Conservation (phyloP, 2,797 vertebrate species). For the Sciurus carolinensis region DNA sequence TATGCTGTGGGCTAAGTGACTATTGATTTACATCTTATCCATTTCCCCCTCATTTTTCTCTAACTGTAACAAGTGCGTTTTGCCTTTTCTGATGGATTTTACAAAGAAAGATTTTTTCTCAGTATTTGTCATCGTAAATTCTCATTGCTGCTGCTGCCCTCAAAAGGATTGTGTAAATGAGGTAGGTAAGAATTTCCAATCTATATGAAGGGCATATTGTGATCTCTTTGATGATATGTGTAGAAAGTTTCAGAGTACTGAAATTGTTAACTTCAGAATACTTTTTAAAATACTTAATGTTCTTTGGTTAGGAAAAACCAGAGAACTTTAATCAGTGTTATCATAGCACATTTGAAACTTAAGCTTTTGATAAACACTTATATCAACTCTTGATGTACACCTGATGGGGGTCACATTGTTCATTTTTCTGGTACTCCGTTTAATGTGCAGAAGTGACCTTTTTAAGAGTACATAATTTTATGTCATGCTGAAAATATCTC, state of each 20-base stretch:
- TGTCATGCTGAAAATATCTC: slow-evolving; percentile 22
- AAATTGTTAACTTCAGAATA: slow-evolving; percentile 66
- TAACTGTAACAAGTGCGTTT: slow-evolving; percentile 62
- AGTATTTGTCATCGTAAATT: slow-evolving; percentile 91
- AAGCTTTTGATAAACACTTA: slow-evolving; percentile 61
- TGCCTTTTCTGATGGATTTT: slow-evolving; percentile 90
- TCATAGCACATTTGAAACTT: slow-evolving; percentile 35
- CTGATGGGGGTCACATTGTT: neutral
- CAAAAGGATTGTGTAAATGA: slow-evolving; percentile 89
- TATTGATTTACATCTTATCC: slow-evolving; percentile 37
- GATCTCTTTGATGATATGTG: slow-evolving; percentile 24
- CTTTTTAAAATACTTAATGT: slow-evolving; percentile 56
- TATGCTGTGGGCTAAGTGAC: slow-evolving; percentile 89
- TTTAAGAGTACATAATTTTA: slow-evolving; percentile 34
- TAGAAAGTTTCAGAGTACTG: slow-evolving; percentile 58
- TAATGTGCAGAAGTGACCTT: slow-evolving; percentile 14
- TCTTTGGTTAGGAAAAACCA: slow-evolving; percentile 47
- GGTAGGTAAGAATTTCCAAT: slow-evolving; percentile 86
- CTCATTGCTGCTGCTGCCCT: slow-evolving; percentile 90
- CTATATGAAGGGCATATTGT: slow-evolving; percentile 39
- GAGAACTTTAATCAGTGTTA: slow-evolving; percentile 47
- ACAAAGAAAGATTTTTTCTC: slow-evolving; percentile 90
- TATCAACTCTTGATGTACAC: neutral
- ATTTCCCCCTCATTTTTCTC: slow-evolving; percentile 32
- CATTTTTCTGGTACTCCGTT: neutral